Base-by-base conservation (phyloP, 2,797 vertebrate genomes). In the Scolopax bukidnonensis region DNA sequence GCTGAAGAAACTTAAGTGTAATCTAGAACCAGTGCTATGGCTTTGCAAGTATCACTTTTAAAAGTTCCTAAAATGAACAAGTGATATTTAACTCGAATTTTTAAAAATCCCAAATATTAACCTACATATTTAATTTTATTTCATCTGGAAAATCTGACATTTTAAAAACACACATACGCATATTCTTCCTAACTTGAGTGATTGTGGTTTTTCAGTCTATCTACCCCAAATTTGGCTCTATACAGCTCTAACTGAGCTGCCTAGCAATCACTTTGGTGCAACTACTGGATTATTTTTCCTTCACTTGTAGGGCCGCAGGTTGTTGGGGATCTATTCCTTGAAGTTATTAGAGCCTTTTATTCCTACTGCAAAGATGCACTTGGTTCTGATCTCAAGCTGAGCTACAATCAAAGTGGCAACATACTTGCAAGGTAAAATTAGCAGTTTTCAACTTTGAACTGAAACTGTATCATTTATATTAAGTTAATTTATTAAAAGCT, bases 341-440 rank as follows among this genome's bases (percentile, higher is more conserved):
- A 99, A 98, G 98, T 99, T 93, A 98, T 99, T 63, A 98, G 99
- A 95, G 99, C 99, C 24, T 99, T 99, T 95, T 98, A 99, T 96
- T 97, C 98, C 51, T 99, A 99, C 96, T 99, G 99, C 96, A 98
- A 95, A 84, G 98, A 99, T 79, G 98, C 98, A 23, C 96, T 99
- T 8, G 98, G 98, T 33, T 97, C 98, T 53, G 98, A 99, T 40
- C 96, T 96, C 84, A 97, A 98, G 74, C 94, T 98, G 50, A 98
- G 97, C 97, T 98, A 98, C 78, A 98, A 97, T 83, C 98, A 99
- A 95, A 98, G 98, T 50, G 98, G 98, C 82, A 99, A 98, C 96
- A 97, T 97, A 43, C 97, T 99, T 59, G 97, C 97, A 92, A 99
- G 98, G 99, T 99, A 96, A 19, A 54, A 33, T 9, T 67, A 21